phyloP scores from a whole-genome alignment of 2,888 invertebrate species.

The Macrosoma leucophasiata region DNA sequence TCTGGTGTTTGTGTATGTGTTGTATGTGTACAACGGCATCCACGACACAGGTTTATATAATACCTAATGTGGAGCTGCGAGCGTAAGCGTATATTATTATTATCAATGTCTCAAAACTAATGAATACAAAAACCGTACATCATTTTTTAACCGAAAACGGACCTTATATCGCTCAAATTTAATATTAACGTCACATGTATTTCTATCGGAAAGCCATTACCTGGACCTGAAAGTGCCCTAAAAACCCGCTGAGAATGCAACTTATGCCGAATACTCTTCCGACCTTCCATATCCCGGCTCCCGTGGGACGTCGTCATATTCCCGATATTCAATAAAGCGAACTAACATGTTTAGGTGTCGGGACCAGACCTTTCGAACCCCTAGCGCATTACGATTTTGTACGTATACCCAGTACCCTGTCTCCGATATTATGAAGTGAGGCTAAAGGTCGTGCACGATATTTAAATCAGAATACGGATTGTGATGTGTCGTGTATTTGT shows the following conservation, averaged over 20 bases:
- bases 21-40: no score
- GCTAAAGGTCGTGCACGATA: slow-evolving; percentile 37
- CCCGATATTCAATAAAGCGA: slow-evolving; percentile 64
- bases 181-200: slow-evolving; percentile 20
- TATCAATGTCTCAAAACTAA: background rate
- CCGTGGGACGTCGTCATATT: slow-evolving; percentile 54
- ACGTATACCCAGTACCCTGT: slow-evolving; percentile 28
- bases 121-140: background rate
- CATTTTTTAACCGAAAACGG: slow-evolving; percentile 8
- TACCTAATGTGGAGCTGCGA: no score
- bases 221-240: slow-evolving; percentile 39
- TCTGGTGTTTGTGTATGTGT: no score
- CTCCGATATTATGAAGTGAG: slow-evolving; percentile 33
- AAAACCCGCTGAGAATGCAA: slow-evolving; percentile 54
- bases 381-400: slow-evolving; percentile 47
- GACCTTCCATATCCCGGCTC: slow-evolving; percentile 43
- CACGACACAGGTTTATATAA: no score
- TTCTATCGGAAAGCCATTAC: slow-evolving; percentile 45
- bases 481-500: no score
- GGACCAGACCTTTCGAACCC: slow-evolving; percentile 51
- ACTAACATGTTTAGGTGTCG: slow-evolving; percentile 59
- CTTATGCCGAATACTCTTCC: slow-evolving; percentile 36
- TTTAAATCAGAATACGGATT: slow-evolving; percentile 45
- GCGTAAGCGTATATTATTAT: no score
- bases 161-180: slow-evolving; percentile 20